Conservation (phyloP, 2,113 vertebrate genomes). For the Calcarius ornatus region DNA sequence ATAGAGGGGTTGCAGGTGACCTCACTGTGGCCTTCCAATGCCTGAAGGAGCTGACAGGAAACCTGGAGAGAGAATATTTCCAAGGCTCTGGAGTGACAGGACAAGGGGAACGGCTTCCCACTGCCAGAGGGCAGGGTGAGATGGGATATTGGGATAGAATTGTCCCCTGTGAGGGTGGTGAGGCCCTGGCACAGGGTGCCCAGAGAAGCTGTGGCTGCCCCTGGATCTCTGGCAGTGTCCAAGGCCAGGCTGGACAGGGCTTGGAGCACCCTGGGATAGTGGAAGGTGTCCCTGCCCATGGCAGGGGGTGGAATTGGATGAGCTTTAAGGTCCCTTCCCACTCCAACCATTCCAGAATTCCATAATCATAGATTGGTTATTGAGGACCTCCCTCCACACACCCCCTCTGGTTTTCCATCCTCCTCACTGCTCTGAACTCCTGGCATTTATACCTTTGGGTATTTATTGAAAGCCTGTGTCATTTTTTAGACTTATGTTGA, state of each 20-base stretch:
- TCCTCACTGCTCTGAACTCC: neutral
- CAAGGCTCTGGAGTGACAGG: neutral
- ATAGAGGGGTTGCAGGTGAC: neutral
- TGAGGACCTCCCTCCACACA: neutral
- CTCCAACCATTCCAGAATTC: neutral
- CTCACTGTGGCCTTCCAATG: neutral
- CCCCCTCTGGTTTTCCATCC: neutral
- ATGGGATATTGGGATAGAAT: neutral
- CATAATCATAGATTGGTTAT: neutral
- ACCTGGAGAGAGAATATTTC: neutral
- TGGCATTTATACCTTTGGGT: neutral
- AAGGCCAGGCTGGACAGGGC: fast-evolving
- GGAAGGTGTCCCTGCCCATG: neutral
- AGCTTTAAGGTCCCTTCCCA: neutral
- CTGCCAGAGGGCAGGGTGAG: fast-evolving
- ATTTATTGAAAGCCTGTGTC: neutral
- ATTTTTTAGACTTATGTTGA: neutral
- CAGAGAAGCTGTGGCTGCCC: neutral
- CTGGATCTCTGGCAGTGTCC: neutral
- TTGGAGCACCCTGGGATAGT: fast-evolving
- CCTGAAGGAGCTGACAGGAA: neutral
- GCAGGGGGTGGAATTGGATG: neutral
- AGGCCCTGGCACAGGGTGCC: neutral
- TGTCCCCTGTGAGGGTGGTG: fast-evolving
- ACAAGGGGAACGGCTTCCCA: neutral